Evolutionary conservation across 2,888 invertebrate species (phyloP), one percentile per base, ranked within the genome.

Genomic region (Vesta saturnalis): DNA sequence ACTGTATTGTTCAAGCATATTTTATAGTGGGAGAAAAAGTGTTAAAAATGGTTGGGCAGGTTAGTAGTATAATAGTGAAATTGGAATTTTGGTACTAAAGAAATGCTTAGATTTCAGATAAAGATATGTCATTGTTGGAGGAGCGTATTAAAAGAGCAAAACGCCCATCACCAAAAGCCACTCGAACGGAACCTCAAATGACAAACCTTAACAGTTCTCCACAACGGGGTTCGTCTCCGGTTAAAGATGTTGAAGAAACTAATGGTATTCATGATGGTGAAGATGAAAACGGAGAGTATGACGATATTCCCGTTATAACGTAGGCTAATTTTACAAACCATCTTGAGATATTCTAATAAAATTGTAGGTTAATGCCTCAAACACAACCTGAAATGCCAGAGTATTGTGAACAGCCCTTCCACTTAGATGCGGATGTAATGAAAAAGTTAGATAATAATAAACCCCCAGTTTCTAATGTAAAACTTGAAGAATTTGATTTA

Each of bases 81-180:
- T n/a, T 43, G 43, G 10, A 5, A 30, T 43, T 12, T 43, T 43
- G 12, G 4, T n/a, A 10, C 19, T 21, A 52, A 8, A 12, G n/a
- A 10, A 3, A 12, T 12, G n/a, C 16, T 16, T n/a, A 94, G 92
- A 90, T 96, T 78, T 94, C 92, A 0, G 97, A 98, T 81, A 99
- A 99, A 84, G 99, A 99, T 81, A 89, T 94, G 79, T 95, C 96
- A 0, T 87, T 98, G 76, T 85, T 99, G 56, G 98, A 99, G 79
- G 99, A 99, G 84, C 89, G 99, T 55, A 97, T 99, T 65, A 98
- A 98, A 82, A 89, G 99, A 21, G 93, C 95, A 0, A 93, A 93
- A 81, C 87, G 86, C 82, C 88, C 85, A 77, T 88, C 84, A 75
- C 71, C 71, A 5, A 74, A 77, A 61, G 76, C 77, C n/a, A 35